Evolutionary conservation across 2,888 invertebrate genomes (phyloP), one percentile per base, ranked within the genome.

Genomic region (Lasioglossum leucozonium): DNA sequence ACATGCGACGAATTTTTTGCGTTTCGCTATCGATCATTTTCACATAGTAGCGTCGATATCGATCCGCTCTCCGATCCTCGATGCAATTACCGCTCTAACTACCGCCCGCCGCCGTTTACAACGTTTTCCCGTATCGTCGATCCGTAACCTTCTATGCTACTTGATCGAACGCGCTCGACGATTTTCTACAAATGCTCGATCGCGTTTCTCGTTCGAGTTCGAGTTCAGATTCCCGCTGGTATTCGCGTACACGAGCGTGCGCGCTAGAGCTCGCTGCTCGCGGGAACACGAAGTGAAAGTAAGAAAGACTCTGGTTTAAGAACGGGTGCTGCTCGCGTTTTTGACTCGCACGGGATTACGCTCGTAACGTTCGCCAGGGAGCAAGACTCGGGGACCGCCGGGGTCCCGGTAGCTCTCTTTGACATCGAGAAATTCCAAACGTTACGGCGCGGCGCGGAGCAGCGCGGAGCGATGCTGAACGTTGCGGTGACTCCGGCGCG

Each of bases 221-320:
- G 47, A 16, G 30, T 34, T 34, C 30, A 6, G 16, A 34, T 65
- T 34, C 37, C 34, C 40, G n/a, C 18, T 40, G 37, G 67, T 8
- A 37, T 67, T 67, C 34, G 10, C 67, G 67, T n/a, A n/a, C n/a
- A n/a, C 5, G 11, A 34, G 4, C 34, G 67, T 8, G 44, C 71
- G n/a, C n/a, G n/a, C n/a, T n/a, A n/a, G n/a, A n/a, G n/a, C n/a
- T n/a, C n/a, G n/a, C n/a, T n/a, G n/a, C n/a, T n/a, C n/a, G n/a
- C n/a, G n/a, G n/a, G n/a, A 18, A 44, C 58, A 26, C 75, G 26
- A 62, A 75, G 88, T 88, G 88, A 88, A 88, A 88, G 88, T 89
- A 75, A 77, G 44, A 44, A 8, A 37, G 77, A 72, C 72, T 55
- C 42, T 30, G 65, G 26, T 62, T 62, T 37, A 37, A 16, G 34